Evolutionary conservation across 2,888 invertebrate species (phyloP).

Genomic region (Cactoblastis cactorum): DNA sequence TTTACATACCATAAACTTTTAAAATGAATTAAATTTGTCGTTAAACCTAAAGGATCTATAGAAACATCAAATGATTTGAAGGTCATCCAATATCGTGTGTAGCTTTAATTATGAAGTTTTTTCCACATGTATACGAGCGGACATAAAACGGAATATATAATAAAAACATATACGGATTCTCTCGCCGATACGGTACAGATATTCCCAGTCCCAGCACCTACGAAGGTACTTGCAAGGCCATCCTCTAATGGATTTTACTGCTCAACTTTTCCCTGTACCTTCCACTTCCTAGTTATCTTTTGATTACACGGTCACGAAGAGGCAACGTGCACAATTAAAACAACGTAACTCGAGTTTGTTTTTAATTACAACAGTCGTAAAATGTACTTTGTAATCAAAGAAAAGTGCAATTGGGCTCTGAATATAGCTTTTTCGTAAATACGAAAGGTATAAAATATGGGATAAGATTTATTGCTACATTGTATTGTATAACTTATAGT

Average conservation of each 20-base stretch:
- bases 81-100: no score
- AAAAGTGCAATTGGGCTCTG: not conserved
- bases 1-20: no score
- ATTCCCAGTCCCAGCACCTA: slow-evolving; percentile 12
- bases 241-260: slow-evolving; percentile 15
- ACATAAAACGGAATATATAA: not conserved
- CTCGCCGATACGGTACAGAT: slow-evolving; percentile 10
- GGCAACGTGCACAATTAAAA: slow-evolving; percentile 8
- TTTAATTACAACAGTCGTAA: not conserved
- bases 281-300: slow-evolving; percentile 12
- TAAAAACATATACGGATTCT: slow-evolving; percentile 9
- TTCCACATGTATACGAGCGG: not conserved
- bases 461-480: no score
- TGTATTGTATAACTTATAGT: no score
- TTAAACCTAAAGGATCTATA: no score
- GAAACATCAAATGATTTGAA: no score
- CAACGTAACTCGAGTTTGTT: not conserved
- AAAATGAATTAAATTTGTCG: no score
- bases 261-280: slow-evolving; percentile 9
- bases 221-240: slow-evolving; percentile 17
- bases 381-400: not conserved
- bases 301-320: slow-evolving; percentile 12
- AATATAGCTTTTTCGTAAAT: not conserved
- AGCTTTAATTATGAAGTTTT: no score
- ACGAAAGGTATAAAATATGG: no score